Evolutionary conservation across 2,113 vertebrate species (phyloP).

Genomic region (Sander vitreus): DNA sequence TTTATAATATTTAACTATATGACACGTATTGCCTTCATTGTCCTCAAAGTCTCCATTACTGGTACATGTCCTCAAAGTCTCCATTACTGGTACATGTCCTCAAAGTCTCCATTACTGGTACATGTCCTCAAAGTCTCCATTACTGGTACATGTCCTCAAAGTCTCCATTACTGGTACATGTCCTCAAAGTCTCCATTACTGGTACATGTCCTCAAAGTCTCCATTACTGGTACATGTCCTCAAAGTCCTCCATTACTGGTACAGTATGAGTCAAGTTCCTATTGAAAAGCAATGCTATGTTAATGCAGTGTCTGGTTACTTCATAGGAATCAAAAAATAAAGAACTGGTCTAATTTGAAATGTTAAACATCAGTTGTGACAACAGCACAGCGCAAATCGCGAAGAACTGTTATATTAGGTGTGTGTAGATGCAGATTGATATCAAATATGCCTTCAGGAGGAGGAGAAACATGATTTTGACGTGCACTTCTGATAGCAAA

Average conservation of each 20-base stretch:
- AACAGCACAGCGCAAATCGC: not conserved
- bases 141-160: not conserved
- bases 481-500: not conserved
- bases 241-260: not conserved
- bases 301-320: not conserved
- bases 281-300: not conserved
- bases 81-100: not conserved
- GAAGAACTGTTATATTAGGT: not conserved
- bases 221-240: not conserved
- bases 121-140: not conserved
- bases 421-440: not conserved
- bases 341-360: not conserved
- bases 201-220: not conserved
- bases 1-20: not conserved
- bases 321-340: not conserved
- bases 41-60: not conserved
- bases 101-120: not conserved
- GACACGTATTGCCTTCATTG: not conserved
- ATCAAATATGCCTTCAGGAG: constrained; percentile 4
- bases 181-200: not conserved
- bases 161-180: not conserved
- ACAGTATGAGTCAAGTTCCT: not conserved
- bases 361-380: not conserved
- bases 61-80: not conserved
- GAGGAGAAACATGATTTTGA: constrained; percentile 18